Base-by-base conservation (phyloP, 2,113 vertebrate species). In the Oxyura jamaicensis region DNA sequence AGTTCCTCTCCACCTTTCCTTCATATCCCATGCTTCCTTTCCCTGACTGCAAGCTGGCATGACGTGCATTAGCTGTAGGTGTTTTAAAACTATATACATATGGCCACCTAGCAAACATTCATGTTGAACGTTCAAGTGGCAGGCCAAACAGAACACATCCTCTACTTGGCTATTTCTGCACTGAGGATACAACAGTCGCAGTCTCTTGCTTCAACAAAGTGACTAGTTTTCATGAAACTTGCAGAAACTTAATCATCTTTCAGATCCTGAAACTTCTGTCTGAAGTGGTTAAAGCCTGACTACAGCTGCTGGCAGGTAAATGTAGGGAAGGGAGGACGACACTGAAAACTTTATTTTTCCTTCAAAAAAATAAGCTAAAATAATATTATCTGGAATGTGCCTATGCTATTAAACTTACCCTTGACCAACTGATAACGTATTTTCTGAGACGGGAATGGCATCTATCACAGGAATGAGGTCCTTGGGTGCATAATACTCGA, bases 81-180 rank as follows among this genome's bases (percentile, higher is more conserved):
- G n/a, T 81, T 76, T 56, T 52, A 33, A 71, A 81, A 46, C 42
- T 25, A 14, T 1, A 1, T 7, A 39, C 9, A 25, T 35, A 21
- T 28, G 23, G 23, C 23, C 22, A 82, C 20, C 19, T 25, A 25
- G 25, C n/a, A 65, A 42, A 17, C 5, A 3, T 3, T 4, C 18
- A 8, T 21, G 20, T 36, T 48, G 22, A 52, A 65, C 3, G 1
- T 13, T 26, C 6, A 86, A 65, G 31, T 0, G 16, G 0, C 33
- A 52, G 28, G 8, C 3, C 19, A 65, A 19, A 29, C 4, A 65
- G 59, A 81, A 52, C 4, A 65, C 55, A 77, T 21, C 48, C 4
- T 15, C 25, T n/a, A 10, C 15, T 11, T 55, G 36, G 8, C 3
- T 68, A 14, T 13, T 71, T 91, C 66, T 8, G 26, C 5, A 71